These are phyloP conservation scores for Enteromius argenteus DNA, from an alignment of 2,797 vertebrate genomes.

Conservation along the genomic window DNA sequence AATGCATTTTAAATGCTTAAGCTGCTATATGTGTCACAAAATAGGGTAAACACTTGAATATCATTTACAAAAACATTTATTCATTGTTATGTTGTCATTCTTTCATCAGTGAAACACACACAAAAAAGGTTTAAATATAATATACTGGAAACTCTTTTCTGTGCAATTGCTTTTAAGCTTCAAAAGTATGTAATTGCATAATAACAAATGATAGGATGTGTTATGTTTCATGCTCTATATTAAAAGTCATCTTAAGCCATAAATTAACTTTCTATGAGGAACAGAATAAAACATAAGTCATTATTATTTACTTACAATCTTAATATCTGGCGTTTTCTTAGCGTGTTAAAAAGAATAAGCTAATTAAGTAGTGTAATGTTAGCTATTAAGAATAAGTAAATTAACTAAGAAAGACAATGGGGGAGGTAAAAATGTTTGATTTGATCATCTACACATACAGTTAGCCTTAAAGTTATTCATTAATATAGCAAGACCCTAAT, in stretches of 20 bases:
- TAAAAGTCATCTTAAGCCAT: conserved; percentile 11
- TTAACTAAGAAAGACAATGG: not conserved
- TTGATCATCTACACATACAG: not conserved
- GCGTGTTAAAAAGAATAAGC: not conserved
- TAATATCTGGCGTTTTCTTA: not conserved
- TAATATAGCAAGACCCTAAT: not conserved
- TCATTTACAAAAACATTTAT: not conserved
- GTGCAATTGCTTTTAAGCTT: conserved; percentile 14
- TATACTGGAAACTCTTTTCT: not conserved
- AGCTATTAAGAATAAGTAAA: not conserved
- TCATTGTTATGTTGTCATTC: not conserved
- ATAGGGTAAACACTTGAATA: not conserved
- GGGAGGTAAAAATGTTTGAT: not conserved
- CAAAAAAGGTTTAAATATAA: not conserved
- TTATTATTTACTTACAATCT: not conserved
- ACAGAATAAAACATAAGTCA: not conserved
- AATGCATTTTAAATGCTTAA: not conserved
- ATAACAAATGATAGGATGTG: not conserved
- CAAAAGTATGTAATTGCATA: not conserved
- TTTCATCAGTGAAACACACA: not conserved
- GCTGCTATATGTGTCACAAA: not conserved
- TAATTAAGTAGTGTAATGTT: not conserved
- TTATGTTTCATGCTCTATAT: not conserved
- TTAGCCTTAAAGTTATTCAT: not conserved
- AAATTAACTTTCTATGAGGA: not conserved